Base-by-base conservation (phyloP, 2,113 vertebrate genomes). In the Chinchilla lanigera region DNA sequence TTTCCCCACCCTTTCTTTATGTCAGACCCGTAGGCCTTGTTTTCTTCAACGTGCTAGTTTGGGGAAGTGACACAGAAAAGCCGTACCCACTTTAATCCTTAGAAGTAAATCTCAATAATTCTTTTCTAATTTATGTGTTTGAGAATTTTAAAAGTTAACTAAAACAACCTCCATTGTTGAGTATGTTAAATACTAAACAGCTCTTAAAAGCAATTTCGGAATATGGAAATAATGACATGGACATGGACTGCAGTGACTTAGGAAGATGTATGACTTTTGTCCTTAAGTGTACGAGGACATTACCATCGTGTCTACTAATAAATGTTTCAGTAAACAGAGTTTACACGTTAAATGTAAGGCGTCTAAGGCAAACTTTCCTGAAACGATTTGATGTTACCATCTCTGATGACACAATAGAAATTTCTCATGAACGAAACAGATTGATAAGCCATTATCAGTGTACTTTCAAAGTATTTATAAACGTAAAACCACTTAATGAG, bases 381-480 rank as follows among this genome's bases (percentile, higher is more conserved):
- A 92, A 95, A 52, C 19, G 60, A n/a, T 58, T 86, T 80, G 38
- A 67, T 93, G 58, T 75, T 89, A 91, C 91, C 30, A 44, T 83
- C n/a, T 91, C 26, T 88, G 10, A 50, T 44, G 65, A 8, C 14
- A 84, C 50, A 85, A 7, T 82, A 81, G 86, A 89, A 86, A 77
- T 91, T 33, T 69, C 12, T 2, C 22, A 47, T 86, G 17, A 47
- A 56, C 47, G 69, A 26, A 85, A 8, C 20, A 67, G 26, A 69
- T 61, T 69, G 52, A 44, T 82, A 92, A 95, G 14, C 38, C 12
- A 41, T 60, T 93, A 54, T 71, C 16, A 63, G 9, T n/a, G 8
- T 50, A 61, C 22, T 92, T 89, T 56, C 77, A 93, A 95, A 95
- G 69, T 81, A n/a, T 33, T 73, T 19, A 28, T 90, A 93, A 60